A percentile compares a stretch with the other conserved stretches of the same genome.
Evolutionary conservation across 2,888 invertebrate genomes (phyloP).

Genomic region (Deroplatys truncata): DNA sequence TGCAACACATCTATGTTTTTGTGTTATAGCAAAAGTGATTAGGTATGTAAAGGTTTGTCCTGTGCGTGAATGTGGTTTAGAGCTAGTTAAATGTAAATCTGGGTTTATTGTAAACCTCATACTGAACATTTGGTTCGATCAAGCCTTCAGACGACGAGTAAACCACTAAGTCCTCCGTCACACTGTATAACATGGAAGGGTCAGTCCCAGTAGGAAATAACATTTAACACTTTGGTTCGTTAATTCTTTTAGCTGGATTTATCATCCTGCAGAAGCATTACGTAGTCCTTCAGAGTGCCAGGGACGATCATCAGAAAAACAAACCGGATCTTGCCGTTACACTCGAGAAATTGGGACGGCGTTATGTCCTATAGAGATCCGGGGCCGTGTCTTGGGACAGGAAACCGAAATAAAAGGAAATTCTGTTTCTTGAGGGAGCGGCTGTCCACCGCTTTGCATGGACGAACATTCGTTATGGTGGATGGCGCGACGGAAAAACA

Average conservation of each 20-base stretch:
- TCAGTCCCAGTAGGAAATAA: no score
- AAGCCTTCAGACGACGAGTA: no score
- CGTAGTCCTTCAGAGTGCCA: background rate
- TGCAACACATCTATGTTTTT: no score
- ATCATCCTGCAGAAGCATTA: background rate
- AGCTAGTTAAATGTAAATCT: no score
- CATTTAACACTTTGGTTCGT: background rate
- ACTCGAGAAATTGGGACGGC: background rate
- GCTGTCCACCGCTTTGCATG: background rate
- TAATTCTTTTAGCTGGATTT: constrained; percentile 4
- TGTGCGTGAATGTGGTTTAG: no score
- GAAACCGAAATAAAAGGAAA: background rate
- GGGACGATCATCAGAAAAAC: background rate
- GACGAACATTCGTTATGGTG: background rate
- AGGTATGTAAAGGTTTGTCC: no score
- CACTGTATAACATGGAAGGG: no score
- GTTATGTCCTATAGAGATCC: background rate
- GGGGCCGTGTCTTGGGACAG: background rate
- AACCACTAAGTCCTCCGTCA: no score
- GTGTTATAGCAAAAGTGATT: no score
- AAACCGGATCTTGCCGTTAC: background rate
- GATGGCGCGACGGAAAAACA: background rate
- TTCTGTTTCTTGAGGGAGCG: background rate
- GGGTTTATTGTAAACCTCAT: no score
- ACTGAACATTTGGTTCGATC: no score